Conservation (phyloP, 2,888 invertebrate genomes). For the Stenolophus ochropezus region DNA sequence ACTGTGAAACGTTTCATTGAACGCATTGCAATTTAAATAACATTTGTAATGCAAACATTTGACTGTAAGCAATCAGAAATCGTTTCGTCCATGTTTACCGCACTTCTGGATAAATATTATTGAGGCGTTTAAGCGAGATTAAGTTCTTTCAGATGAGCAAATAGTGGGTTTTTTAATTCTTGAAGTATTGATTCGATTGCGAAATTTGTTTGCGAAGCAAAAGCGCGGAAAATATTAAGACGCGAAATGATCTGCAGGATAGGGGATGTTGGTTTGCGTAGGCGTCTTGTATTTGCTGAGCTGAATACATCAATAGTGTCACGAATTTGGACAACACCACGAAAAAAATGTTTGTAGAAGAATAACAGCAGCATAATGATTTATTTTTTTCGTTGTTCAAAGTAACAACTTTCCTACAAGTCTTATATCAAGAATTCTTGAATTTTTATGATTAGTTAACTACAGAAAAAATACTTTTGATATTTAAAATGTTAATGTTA, state of each 20-base stretch:
- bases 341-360: no score
- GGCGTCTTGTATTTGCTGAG: no score
- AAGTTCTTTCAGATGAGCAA: constrained; percentile 15
- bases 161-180: background rate
- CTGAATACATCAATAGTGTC: no score
- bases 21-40: constrained; percentile 57
- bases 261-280: background rate
- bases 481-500: no score
- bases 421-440: no score
- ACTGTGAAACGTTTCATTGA: constrained; percentile 7
- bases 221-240: background rate
- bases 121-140: constrained; percentile 48
- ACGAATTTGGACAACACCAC: no score
- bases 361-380: no score
- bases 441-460: no score
- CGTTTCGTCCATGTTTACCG: constrained; percentile 47
- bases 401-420: no score
- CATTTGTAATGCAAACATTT: constrained; percentile 53
- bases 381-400: no score
- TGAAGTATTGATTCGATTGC: background rate
- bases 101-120: constrained; percentile 44
- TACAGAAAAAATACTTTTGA: no score
- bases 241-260: background rate
- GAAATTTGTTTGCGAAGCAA: background rate
- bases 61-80: constrained; percentile 31